Evolutionary conservation across 2,888 invertebrate species (phyloP).

Genomic region (Choristoneura rosaceana): DNA sequence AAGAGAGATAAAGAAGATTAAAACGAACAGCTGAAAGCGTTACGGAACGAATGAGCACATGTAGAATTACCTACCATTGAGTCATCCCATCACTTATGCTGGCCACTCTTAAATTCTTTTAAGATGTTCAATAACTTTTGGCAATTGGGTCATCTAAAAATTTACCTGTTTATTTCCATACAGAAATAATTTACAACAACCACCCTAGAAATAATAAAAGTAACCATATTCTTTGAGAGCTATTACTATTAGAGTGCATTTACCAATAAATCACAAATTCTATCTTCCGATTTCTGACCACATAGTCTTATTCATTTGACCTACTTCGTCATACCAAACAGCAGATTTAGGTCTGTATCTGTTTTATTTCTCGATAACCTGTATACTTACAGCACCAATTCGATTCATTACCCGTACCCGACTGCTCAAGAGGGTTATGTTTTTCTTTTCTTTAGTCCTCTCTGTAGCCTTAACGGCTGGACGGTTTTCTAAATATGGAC

Average conservation of each 20-base stretch:
- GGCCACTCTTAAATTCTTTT: neutral
- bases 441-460: too few species aligned
- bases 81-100: neutral
- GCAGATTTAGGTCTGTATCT: conserved; percentile 22
- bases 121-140: neutral
- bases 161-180: neutral
- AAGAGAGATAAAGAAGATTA: too few species aligned
- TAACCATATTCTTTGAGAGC: neutral
- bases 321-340: neutral
- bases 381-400: neutral
- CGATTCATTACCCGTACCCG: neutral
- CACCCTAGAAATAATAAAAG: neutral
- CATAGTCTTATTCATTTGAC: conserved; percentile 10
- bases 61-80: neutral
- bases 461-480: too few species aligned
- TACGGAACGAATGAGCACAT: neutral
- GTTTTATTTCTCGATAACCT: conserved; percentile 31
- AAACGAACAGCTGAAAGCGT: too few species aligned
- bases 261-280: conserved; percentile 12
- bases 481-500: too few species aligned
- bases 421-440: too few species aligned
- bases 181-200: neutral
- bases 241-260: conserved; percentile 1
- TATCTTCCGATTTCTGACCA: conserved; percentile 6
- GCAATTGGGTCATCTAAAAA: neutral